Evolutionary conservation across 2,113 vertebrate species (phyloP).

Genomic region (Prunella fulvescens): DNA sequence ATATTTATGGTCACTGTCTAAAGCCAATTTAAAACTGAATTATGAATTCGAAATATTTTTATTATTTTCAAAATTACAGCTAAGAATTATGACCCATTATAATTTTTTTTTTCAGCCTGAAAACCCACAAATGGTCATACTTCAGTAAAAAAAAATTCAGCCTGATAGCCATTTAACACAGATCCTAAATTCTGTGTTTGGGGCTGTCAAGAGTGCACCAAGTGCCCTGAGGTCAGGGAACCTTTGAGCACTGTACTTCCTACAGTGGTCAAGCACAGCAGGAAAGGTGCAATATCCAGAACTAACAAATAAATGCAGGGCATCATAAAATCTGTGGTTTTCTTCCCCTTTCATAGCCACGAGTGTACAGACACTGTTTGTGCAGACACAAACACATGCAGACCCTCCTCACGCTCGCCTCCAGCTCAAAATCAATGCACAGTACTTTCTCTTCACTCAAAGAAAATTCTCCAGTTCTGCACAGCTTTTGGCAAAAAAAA

Average conservation of each 20-base stretch:
- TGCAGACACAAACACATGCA: not conserved
- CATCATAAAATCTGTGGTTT: not conserved
- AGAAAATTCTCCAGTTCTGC: not conserved
- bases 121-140: not conserved
- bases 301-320: not conserved
- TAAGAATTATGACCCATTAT: not conserved
- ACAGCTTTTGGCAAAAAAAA: not conserved
- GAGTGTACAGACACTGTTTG: not conserved
- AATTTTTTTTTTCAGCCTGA: not conserved
- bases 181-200: not conserved
- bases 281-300: not conserved
- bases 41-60: not conserved
- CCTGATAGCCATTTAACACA: not conserved
- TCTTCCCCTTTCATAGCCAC: rapidly evolving
- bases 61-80: not conserved
- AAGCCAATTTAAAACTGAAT: slow-evolving; percentile 10
- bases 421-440: not conserved
- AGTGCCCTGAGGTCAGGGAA: not conserved
- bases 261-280: rapidly evolving
- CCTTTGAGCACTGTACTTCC: not conserved
- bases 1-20: slow-evolving; percentile 7
- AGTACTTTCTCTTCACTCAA: not conserved
- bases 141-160: not conserved
- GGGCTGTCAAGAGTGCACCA: rapidly evolving
- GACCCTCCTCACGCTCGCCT: rapidly evolving